Evolutionary conservation across 2,888 invertebrate genomes (phyloP).

Genomic region (Anticlea derivata): DNA sequence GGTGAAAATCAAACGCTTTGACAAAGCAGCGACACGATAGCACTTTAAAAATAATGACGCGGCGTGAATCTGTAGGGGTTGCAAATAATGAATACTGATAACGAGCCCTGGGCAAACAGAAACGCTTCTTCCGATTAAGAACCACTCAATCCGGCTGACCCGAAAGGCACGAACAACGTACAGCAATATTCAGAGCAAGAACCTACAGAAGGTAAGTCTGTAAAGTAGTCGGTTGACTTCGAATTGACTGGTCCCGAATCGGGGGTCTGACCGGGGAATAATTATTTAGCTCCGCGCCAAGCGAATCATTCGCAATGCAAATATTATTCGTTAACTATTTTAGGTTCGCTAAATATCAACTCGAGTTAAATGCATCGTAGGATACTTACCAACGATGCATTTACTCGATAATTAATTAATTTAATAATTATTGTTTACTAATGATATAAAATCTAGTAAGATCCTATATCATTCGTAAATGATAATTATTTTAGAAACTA

Average conservation of each 20-base stretch:
- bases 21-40: not conserved
- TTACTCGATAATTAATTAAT: no score
- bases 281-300: conserved; percentile 1
- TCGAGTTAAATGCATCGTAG: not conserved
- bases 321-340: conserved; percentile 3
- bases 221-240: no score
- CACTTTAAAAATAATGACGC: conserved; percentile 14
- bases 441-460: no score
- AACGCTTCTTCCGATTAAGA: not conserved
- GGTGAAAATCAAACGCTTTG: no score
- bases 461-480: no score
- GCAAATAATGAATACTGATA: conserved; percentile 18
- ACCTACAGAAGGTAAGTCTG: no score
- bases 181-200: no score
- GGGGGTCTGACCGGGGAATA: not conserved
- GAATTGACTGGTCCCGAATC: not conserved
- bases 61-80: conserved; percentile 9
- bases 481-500: no score
- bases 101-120: conserved; percentile 3
- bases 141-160: not conserved
- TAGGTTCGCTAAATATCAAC: not conserved
- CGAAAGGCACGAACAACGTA: no score
- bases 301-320: conserved; percentile 3
- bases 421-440: no score
- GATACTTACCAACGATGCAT: no score